Conservation (phyloP, 2,797 vertebrate species). For the Enteromius fasciolatus region DNA sequence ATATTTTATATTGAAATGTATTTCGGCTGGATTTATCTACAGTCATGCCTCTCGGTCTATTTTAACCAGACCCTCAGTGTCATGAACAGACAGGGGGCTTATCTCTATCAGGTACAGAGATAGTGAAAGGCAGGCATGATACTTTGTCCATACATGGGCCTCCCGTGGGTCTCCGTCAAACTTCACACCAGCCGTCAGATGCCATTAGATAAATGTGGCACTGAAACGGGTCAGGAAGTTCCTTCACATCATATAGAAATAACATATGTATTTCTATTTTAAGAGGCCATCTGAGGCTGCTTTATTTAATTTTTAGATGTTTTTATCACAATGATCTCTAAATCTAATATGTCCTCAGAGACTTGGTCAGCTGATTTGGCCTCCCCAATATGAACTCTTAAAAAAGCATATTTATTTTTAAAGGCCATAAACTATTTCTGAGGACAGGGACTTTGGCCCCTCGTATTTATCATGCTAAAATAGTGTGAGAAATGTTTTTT, state of each 20-base stretch:
- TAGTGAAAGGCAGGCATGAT: slow-evolving; percentile 6
- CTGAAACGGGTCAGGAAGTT: background rate
- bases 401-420: background rate
- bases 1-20: too few species aligned
- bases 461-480: background rate
- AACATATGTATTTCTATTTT: background rate
- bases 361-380: background rate
- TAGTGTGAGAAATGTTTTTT: background rate
- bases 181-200: slow-evolving; percentile 1
- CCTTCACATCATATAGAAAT: background rate
- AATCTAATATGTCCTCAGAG: background rate
- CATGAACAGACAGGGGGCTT: slow-evolving; percentile 8
- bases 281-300: background rate
- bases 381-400: background rate
- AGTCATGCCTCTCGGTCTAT: background rate
- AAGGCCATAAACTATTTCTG: background rate
- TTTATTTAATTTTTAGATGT: slow-evolving; percentile 8
- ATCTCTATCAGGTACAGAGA: slow-evolving; percentile 29
- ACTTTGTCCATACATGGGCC: slow-evolving; percentile 25
- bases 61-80: slow-evolving; percentile 16
- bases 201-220: slow-evolving; percentile 10
- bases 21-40: background rate
- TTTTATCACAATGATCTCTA: slow-evolving; percentile 1
- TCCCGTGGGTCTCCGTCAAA: slow-evolving; percentile 5
- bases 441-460: background rate